Percentiles rank a stretch among this genome's conserved stretches.
These are phyloP conservation scores for Sebastes paucispinis DNA, from an alignment of 2,797 vertebrate species.

Conservation along the genomic window DNA sequence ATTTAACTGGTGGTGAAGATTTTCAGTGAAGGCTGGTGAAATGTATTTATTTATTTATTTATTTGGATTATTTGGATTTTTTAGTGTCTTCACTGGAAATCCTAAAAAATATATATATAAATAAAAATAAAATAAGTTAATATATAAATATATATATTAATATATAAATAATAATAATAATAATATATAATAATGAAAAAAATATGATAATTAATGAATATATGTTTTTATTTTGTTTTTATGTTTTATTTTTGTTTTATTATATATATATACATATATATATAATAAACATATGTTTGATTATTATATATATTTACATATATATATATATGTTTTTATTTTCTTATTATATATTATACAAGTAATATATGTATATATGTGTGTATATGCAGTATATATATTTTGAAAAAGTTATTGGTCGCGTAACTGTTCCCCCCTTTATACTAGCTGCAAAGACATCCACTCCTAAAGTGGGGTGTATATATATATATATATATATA, in stretches of 20 bases:
- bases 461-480: neutral
- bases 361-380: neutral
- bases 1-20: neutral
- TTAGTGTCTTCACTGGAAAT: no score
- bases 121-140: neutral
- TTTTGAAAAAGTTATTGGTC: neutral
- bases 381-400: neutral
- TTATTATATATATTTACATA: neutral
- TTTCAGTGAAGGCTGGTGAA: neutral
- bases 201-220: no score
- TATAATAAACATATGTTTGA: no score
- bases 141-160: neutral
- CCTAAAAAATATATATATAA: neutral
- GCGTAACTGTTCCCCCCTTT: neutral
- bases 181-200: no score
- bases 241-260: no score
- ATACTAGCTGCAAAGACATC: neutral
- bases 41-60: no score
- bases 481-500: neutral
- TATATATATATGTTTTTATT: neutral
- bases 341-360: no score
- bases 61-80: no score
- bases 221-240: no score
- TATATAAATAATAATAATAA: no score
- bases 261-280: neutral